Evolutionary conservation across 2,888 invertebrate species (phyloP), one percentile per base, ranked within the genome.

Genomic region (Phyto melanocephala): DNA sequence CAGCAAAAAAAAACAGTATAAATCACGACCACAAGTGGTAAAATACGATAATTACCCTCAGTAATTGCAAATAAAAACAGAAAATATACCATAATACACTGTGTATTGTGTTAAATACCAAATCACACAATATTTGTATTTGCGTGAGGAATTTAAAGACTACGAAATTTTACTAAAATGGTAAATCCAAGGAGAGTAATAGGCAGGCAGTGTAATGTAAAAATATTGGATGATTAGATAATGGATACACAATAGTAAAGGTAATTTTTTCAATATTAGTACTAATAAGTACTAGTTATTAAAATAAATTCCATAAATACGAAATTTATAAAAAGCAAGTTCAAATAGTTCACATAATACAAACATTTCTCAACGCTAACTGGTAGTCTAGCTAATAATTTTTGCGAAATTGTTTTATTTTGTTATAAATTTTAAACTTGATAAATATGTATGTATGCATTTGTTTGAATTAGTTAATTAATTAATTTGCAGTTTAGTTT

Each of bases 11-110:
- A 35, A 28, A 33, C 35, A 62, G 76, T 71, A 76, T 82, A 79
- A 82, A 82, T 82, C 79, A 82, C 79, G 58, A 71, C 79, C 82
- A 67, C 82, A 82, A 82, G 82, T 76, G 82, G 79, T 79, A 76
- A 82, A 82, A 82, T 79, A 82, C 79, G 82, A 71, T 82, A 82
- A 82, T 82, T 82, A 79, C 82, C 79, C 75, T 33, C 60, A 60
- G 67, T 78, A 71, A 81, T 40, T 15, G 60, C 13, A 42, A 42
- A 60, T 28, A 50, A 33, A 47, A 56, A 37, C 42, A 60, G n/a
- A 52, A 62, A 20, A 71, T 58, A 60, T 60, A 45, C 24, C 71
- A 60, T 13, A 72, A 72, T 37, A 50, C 50, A 50, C 60, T 35
- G 2, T 15, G 60, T 58, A 37, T 58, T 35, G 68, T 56, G 60